Evolutionary conservation across 2,797 vertebrate genomes (phyloP), one percentile per base, ranked within the genome.

Genomic region (Gallirallus australis): DNA sequence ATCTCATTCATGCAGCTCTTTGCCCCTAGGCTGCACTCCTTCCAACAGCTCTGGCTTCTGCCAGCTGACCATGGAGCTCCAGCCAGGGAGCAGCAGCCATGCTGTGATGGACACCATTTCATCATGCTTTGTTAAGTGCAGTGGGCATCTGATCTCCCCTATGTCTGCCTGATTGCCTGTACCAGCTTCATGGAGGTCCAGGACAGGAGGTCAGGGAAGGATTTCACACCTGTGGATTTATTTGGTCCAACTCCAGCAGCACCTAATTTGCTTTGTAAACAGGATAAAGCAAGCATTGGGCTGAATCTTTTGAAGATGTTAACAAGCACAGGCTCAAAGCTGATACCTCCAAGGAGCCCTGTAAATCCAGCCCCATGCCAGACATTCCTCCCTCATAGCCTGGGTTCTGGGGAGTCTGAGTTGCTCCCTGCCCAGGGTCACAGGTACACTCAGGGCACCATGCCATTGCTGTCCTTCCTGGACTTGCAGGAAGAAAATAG

Each of bases 401-500:
- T 9, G 35, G 10, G 6, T 27, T 85, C 48, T 13, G 21, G 15
- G 78, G 12, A 20, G 28, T 5, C 9, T 7, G 19, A 40, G 9
- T 45, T 86, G 59, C 47, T 20, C 23, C 12, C 5, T 9, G 2
- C 15, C 39, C 45, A 52, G 21, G 27, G 56, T 3, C 25, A 50
- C 15, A 20, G 50, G 33, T 5, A 10, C 1, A 35, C 2, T 42
- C 3, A 4, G 15, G 9, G 21, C 7, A 6, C 16, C 40, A 59
- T 0, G 0, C 6, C 37, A 39, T 13, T 13, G 20, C 30, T 8
- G 1, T 15, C 2, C 0, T 42, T 79, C 19, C 52, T 54, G 31
- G 59, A 78, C 30, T 60, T 69, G 60, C 30, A 39, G 60, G 23
- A 7, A 4, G 48, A 50, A 72, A 63, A 71, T 5, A 37, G 30